Conservation (phyloP, 2,113 vertebrate species). For the Electrona antarctica region DNA sequence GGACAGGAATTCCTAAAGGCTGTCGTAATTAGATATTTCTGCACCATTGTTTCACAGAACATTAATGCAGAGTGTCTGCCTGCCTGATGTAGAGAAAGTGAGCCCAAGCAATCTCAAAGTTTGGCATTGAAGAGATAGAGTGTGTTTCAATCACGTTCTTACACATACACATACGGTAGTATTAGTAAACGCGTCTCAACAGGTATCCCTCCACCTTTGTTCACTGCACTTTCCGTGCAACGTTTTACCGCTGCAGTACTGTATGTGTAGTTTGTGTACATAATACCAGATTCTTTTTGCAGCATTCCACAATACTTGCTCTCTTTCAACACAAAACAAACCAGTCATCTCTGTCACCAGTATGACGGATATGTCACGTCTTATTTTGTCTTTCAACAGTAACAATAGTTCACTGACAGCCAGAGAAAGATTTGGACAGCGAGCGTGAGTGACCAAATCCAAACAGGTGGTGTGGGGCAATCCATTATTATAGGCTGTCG, state of each 20-base stretch:
- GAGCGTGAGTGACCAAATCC: not conserved
- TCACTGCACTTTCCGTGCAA: not conserved
- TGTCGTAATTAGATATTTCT: slow-evolving; percentile 60
- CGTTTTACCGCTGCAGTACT: not conserved
- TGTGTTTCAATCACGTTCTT: not conserved
- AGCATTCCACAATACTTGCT: not conserved
- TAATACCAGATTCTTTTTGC: not conserved
- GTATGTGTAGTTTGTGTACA: not conserved
- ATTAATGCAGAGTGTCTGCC: slow-evolving; percentile 30
- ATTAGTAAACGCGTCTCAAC: not conserved
- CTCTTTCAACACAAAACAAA: not conserved
- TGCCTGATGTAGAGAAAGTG: not conserved
- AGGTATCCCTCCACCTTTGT: not conserved
- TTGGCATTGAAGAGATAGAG: not conserved
- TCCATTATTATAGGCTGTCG: slow-evolving; percentile 24
- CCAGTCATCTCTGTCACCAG: not conserved
- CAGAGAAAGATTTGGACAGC: not conserved
- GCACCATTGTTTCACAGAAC: slow-evolving; percentile 59
- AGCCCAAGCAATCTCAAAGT: not conserved
- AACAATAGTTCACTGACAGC: not conserved
- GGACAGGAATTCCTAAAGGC: slow-evolving; percentile 66
- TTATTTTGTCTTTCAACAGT: not conserved
- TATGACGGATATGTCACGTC: slow-evolving; percentile 1
- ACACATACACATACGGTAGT: too few species aligned
- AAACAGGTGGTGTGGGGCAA: slow-evolving; percentile 16